Base-by-base conservation (phyloP, 92 coral and sea anemone species). In the Isaurus tuberculatus region DNA sequence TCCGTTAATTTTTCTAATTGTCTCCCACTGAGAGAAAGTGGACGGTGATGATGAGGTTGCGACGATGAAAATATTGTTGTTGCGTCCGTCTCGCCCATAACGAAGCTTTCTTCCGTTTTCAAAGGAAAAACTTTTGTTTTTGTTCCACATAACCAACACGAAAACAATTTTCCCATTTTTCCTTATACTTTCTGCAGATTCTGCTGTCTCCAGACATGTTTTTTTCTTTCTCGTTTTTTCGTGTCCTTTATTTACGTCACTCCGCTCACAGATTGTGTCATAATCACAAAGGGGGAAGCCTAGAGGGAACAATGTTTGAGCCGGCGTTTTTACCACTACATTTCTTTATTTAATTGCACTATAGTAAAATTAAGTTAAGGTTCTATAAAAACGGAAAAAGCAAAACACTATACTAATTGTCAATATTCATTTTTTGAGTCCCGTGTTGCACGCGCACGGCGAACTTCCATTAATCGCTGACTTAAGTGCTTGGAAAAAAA, bases 121-220 rank as follows among this genome's bases (percentile, higher is more conserved):
- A 83, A 69, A 19, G 84, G 84, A 20, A 77, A 27, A 58, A 88
- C 73, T 69, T 68, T 83, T 0, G 84, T 67, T 36, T 42, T 69
- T 3, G 22, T 51, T 66, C 53, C 88, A 69, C 84, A 83, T 9
- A 30, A 0, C 25, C 80, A 69, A 51, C 79, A 83, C 16, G 79
- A 55, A 65, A 84, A 75, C 22, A 19, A 14, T 61, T 77, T 85
- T 5, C 91, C 91, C 91, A 88, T 88, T 44, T 77, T 34, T 33
- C 29, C 34, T 53, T 34, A 9, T 34, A 1, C n/a, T 27, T 46
- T 1, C 20, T 11, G n/a, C 20, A 1, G 23, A 57, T 55, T n/a
- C 2, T 60, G 28, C 49, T 4, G 28, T 1, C 30, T 33, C 13
- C 14, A 19, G 13, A 11, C 25, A 4, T n/a, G 23, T 55, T 4